Evolutionary conservation across 2,113 vertebrate genomes (phyloP), one percentile per base, ranked within the genome.

Genomic region (Reinhardtius hippoglossoides): DNA sequence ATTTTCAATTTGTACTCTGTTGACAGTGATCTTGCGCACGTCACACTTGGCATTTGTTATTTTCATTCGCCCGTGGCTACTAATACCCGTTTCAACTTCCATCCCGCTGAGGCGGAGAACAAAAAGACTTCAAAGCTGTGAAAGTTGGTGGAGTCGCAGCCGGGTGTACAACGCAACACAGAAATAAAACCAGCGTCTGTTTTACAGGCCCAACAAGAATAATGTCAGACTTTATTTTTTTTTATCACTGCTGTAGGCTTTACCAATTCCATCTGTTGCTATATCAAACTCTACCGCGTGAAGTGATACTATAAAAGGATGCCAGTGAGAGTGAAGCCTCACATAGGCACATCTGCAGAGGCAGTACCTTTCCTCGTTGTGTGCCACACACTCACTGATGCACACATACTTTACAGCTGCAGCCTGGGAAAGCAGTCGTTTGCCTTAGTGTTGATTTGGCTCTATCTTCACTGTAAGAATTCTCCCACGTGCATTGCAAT

Each of bases 291-390:
- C 75, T 48, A 83, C 77, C 40, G 52, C 71, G 72, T 84, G 80
- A 89, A 88, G 89, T 82, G 88, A 78, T 87, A 72, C 86, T 89
- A 88, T 84, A 87, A 92, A 88, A 76, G 83, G 80, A 87, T 27
- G 71, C 62, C 72, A 55, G 89, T 89, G 82, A 86, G 89, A 90
- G 89, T 80, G 55, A 80, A 68, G 77, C 74, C 75, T 86, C 62
- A 58, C 76, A 75, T 67, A 61, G 78, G 66, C 70, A 78, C 73
- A 84, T 89, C 82, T 76, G 83, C 78, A 91, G 65, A 82, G 59
- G 72, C 83, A 27, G 50, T 27, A 68, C 63, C 61, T 76, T 83
- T 71, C 77, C 80, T 72, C 75, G 77, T 79, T 67, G 85, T 80
- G 60, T 78, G 62, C 83, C 81, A 27, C 81, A 74, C 84, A 88